Base-by-base conservation (phyloP, 2,888 invertebrate genomes). In the Ceramica pisi region DNA sequence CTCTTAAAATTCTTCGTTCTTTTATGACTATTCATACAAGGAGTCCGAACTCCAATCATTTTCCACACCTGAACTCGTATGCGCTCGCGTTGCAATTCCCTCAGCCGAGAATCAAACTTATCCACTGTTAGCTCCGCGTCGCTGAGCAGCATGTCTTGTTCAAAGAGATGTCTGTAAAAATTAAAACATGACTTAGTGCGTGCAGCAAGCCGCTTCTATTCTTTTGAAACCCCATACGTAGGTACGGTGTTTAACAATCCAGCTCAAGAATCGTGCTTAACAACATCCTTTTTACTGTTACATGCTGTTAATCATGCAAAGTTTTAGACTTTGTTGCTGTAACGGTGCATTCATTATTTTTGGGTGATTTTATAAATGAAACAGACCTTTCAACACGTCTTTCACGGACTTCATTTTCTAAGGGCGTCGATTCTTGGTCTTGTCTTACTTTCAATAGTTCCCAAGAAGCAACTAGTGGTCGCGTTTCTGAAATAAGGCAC, bases 41-140 rank as follows among this genome's bases (percentile, higher is more conserved):
- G 0, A 31, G 31, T 31, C 31, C 6, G 6, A 6, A 31, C 31
- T 31, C 6, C 6, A 31, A 31, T 31, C 5, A 31, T 31, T 31
- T 31, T 31, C 31, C 31, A 31, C 31, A 31, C 96, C 87, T 97
- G 96, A 1, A 97, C 96, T 8, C 97, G 91, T 19, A 97, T 93
- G 38, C 97, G 96, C 71, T 96, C 96, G 35, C 96, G 90, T 73
- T 96, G 95, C 6, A 98, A 89, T 64, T 96, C 92, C 41, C 93
- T 91, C 6, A 98, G 88, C 31, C 96, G 93, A 0, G 96, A 92
- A 91, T 99, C 98, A 85, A 98, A 98, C 35, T 96, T 91, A 31
- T 96, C 92, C 26, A 98, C 96, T 55, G 96, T 93, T 8, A 94
- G 91, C 1, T 97, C 90, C 44, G 98, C 97, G 63, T 97, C 95